Conservation (phyloP, 53 echinoderm and acorn worm genomes). For the Glandiceps talaboti region DNA sequence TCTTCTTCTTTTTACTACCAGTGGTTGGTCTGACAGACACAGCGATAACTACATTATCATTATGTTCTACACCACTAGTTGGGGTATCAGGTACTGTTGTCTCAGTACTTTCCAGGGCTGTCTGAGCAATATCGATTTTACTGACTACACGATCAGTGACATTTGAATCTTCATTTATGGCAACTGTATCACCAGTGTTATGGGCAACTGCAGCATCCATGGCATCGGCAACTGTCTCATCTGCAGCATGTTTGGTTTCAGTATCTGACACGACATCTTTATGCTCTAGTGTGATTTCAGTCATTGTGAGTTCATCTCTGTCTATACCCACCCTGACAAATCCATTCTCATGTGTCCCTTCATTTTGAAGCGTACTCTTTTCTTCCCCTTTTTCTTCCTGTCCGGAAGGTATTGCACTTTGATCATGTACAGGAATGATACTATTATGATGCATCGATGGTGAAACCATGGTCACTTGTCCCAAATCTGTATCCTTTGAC, state of each 20-base stretch:
- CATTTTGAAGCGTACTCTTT: not conserved
- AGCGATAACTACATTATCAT: not conserved
- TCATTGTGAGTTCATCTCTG: not conserved
- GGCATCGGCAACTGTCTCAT: not conserved
- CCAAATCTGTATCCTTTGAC: not conserved
- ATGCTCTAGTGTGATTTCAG: not conserved
- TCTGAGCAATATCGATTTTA: not conserved
- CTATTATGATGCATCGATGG: too few relatives aligned
- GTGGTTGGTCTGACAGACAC: not conserved
- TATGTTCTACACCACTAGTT: not conserved
- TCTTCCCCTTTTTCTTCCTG: not conserved
- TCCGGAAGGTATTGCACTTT: not conserved
- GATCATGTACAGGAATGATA: too few relatives aligned
- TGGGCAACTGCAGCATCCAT: not conserved
- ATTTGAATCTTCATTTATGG: not conserved
- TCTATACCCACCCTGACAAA: not conserved
- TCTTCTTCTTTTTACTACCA: not conserved
- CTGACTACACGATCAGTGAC: not conserved
- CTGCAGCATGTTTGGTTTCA: not conserved
- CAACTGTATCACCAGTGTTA: not conserved
- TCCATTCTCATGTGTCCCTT: not conserved
- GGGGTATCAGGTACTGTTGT: not conserved
- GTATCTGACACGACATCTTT: not conserved
- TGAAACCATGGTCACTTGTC: not conserved
- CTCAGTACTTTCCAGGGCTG: not conserved